Conservation (phyloP, 2,888 invertebrate species). For the Pterostichus madidus region DNA sequence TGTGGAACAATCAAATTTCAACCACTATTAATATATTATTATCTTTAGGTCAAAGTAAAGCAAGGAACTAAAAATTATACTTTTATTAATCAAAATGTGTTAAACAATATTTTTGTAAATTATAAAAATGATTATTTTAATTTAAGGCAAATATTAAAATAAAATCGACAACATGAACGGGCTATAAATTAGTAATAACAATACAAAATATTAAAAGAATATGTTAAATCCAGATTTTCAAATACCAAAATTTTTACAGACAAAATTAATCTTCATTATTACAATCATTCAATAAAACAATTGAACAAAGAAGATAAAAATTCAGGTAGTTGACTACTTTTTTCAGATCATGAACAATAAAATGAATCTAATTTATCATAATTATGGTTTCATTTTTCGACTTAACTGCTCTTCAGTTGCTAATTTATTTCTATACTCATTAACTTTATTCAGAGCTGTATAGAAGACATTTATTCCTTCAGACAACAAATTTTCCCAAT, state of each 20-base stretch:
- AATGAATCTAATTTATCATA: neutral
- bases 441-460: slow-evolving; percentile 87
- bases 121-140: slow-evolving; percentile 33
- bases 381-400: slow-evolving; percentile 82
- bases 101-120: slow-evolving; percentile 42
- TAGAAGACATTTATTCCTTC: slow-evolving; percentile 87
- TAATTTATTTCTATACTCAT: slow-evolving; percentile 90
- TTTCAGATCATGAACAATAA: slow-evolving; percentile 21
- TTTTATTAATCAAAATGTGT: slow-evolving; percentile 48
- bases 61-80: slow-evolving; percentile 19
- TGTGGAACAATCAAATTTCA: slow-evolving; percentile 14
- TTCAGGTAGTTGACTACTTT: too few relatives aligned
- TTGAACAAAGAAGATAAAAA: too few relatives aligned
- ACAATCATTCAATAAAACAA: neutral
- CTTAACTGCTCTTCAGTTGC: slow-evolving; percentile 94
- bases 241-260: neutral
- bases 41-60: neutral
- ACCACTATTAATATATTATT: neutral
- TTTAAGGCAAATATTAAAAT: slow-evolving; percentile 31
- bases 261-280: neutral
- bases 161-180: slow-evolving; percentile 41
- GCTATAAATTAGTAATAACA: slow-evolving; percentile 47
- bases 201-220: slow-evolving; percentile 37
- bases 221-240: neutral
- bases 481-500: slow-evolving; percentile 90